Base-by-base conservation (phyloP, 2,113 vertebrate species). In the Ondatra zibethicus region DNA sequence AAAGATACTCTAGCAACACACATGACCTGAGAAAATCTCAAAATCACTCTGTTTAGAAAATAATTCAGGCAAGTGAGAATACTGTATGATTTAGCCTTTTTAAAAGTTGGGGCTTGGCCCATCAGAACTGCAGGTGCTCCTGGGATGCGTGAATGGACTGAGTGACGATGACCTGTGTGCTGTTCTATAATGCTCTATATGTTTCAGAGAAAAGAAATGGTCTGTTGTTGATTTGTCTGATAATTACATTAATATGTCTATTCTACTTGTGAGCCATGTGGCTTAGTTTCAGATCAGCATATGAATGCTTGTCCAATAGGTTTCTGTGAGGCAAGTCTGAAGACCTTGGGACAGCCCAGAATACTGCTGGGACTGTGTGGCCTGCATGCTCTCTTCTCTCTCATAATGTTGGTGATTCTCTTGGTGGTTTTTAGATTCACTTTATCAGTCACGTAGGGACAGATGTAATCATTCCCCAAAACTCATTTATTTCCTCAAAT, bases 31-130 rank as follows among this genome's bases (percentile, higher is more conserved):
- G 31, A 72, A 17, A 78, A 93, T 89, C 63, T 85, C 84, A 88
- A 84, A 91, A n/a, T 25, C 29, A 61, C 13, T 61, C 58, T 29
- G 23, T 78, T 58, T 33, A 73, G 55, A 87, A 96, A 95, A 95
- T 82, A 89, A 92, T 73, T n/a, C 39, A 52, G 70, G 42, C 14
- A 91, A 75, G 61, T 52, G 33, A 88, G 84, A 17, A 77, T 70
- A 65, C 23, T 86, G 2, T 47, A 66, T 89, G 31, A 68, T 78
- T 84, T 89, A 50, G 76, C 42, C 65, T 89, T 87, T 87, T 45
- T 89, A 50, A 89, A 86, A 89, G 61, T 80, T 70, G 73, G 94
- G 27, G 75, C 31, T 50, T 42, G 77, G 78, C 63, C 80, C 80
- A 50, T 76, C 36, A 91, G 58, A 91, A 82, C 50, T 73, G 73